Conservation (phyloP, 2,113 vertebrate genomes). For the Labeo catla region DNA sequence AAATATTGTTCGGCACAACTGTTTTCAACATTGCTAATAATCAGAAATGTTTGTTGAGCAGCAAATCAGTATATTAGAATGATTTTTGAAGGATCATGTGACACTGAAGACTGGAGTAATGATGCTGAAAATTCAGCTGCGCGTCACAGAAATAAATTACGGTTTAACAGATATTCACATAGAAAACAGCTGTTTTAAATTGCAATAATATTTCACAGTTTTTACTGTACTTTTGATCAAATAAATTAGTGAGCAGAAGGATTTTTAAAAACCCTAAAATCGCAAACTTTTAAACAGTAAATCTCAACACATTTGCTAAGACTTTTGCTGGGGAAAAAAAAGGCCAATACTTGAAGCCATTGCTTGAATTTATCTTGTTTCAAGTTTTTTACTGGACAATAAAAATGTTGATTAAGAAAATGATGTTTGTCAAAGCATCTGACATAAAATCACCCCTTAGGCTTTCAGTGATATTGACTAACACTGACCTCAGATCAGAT, state of each 20-base stretch:
- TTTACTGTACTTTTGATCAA: background rate
- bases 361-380: background rate
- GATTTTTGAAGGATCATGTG: background rate
- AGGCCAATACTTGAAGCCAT: too few species aligned
- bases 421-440: background rate
- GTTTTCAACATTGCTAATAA: background rate
- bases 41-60: background rate
- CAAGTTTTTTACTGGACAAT: background rate
- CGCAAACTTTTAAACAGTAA: background rate
- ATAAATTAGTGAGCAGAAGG: background rate
- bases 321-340: background rate
- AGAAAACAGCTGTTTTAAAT: background rate
- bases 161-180: background rate
- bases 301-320: background rate
- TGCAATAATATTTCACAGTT: background rate
- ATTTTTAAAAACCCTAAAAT: background rate
- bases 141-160: background rate
- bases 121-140: background rate
- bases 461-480: background rate
- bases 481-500: too few species aligned
- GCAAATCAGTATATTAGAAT: accelerated
- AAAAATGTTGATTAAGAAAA: background rate
- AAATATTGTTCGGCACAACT: background rate
- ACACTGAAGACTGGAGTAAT: background rate
- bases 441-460: background rate